A percentile compares a stretch with the other conserved stretches of the same genome.
phyloP scores from a whole-genome alignment of 2,113 vertebrate species.

The Hydrochoerus hydrochaeris region DNA sequence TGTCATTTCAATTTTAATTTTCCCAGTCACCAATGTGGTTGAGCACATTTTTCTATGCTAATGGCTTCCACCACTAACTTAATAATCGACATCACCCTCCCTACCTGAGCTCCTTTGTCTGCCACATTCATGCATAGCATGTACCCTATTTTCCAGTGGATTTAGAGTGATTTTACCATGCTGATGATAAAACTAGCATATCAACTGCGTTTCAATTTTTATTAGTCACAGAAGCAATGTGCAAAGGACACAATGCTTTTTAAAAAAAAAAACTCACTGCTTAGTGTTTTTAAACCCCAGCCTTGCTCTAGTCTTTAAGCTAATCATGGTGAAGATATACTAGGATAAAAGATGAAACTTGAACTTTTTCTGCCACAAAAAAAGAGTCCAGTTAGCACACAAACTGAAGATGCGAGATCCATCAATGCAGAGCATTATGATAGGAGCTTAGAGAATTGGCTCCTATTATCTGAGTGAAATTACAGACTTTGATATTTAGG shows the following conservation, averaged over 20 bases:
- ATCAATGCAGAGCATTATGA: slow-evolving; percentile 50
- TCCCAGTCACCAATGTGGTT: slow-evolving; percentile 26
- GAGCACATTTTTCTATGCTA: not conserved
- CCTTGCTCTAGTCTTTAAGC: slow-evolving; percentile 5
- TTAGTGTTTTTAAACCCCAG: not conserved
- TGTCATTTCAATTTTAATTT: not conserved
- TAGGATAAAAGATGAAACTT: slow-evolving; percentile 61
- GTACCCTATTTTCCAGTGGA: not conserved
- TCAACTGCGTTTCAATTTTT: not conserved
- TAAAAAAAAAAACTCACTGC: not conserved
- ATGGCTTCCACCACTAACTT: not conserved
- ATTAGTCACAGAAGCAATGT: not conserved
- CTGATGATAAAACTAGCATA: not conserved
- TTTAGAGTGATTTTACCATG: not conserved
- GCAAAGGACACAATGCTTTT: not conserved
- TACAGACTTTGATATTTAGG: slow-evolving; percentile 61
- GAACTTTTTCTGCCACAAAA: slow-evolving; percentile 20
- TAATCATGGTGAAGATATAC: not conserved
- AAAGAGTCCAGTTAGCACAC: not conserved
- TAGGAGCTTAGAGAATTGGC: slow-evolving; percentile 35
- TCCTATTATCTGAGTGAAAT: slow-evolving; percentile 65
- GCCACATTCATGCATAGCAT: not conserved
- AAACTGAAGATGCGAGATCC: not conserved
- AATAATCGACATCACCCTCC: not conserved
- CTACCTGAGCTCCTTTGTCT: not conserved